A percentile compares a stretch with the other conserved stretches of the same genome.
Conservation (phyloP, 2,888 invertebrate species). For the Cheilosia urbana region DNA sequence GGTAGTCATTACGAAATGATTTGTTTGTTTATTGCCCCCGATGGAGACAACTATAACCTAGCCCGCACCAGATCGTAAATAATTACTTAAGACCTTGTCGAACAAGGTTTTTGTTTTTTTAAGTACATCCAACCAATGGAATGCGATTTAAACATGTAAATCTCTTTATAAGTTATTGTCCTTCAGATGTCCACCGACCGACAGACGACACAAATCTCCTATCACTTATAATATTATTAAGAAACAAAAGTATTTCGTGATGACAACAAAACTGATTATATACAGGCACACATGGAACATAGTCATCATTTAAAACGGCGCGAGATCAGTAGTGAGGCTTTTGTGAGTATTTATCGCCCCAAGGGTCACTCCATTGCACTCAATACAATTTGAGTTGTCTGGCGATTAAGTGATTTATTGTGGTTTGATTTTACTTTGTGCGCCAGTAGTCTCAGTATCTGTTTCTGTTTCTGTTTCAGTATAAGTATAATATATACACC, state of each 20-base stretch:
- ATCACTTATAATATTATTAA: conserved; percentile 43
- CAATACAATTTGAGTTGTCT: conserved; percentile 36
- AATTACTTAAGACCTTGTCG: conserved; percentile 57
- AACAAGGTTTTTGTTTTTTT: conserved; percentile 24
- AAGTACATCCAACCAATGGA: conserved; percentile 9
- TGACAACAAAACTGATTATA: conserved; percentile 46
- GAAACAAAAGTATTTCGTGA: conserved; percentile 30
- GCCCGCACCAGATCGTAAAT: conserved; percentile 34
- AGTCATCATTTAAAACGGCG: conserved; percentile 51
- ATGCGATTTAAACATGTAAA: conserved; percentile 7
- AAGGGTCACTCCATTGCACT: conserved; percentile 58
- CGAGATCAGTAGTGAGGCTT: conserved; percentile 41
- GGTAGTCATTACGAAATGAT: neutral
- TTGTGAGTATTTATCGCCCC: conserved; percentile 46
- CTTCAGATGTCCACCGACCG: conserved; percentile 66
- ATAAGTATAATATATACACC: no score
- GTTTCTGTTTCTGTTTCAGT: neutral
- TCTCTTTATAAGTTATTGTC: conserved; percentile 51
- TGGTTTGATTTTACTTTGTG: conserved; percentile 6
- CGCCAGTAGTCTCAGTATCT: neutral
- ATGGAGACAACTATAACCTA: neutral
- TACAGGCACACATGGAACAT: conserved; percentile 9
- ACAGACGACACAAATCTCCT: conserved; percentile 51
- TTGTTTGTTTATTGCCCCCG: conserved; percentile 6
- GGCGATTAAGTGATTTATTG: conserved; percentile 70